Conservation (phyloP, 2,888 invertebrate genomes). For the Ochropleura plecta region DNA sequence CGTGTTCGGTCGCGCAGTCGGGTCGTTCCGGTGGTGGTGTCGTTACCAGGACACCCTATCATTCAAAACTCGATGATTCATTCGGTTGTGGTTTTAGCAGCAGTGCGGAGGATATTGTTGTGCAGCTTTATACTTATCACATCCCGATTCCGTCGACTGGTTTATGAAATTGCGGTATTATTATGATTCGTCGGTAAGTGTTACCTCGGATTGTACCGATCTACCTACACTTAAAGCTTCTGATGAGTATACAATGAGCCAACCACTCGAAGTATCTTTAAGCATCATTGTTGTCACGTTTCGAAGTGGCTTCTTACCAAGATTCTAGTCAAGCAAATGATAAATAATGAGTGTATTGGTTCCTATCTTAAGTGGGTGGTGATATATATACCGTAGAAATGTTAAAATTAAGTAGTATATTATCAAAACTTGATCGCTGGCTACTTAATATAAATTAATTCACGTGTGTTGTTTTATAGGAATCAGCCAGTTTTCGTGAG, state of each 20-base stretch:
- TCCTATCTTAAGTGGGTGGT: conserved; percentile 43
- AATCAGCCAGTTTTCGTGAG: conserved; percentile 10
- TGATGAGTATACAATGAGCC: conserved; percentile 33
- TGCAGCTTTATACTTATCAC: conserved; percentile 48
- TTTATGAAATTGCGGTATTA: conserved; percentile 87
- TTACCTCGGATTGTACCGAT: conserved; percentile 11
- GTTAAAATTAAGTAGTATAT: conserved; percentile 20
- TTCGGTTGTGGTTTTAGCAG: conserved; percentile 69
- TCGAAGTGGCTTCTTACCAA: conserved; percentile 32
- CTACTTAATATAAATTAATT: conserved; percentile 39
- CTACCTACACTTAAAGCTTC: conserved; percentile 27
- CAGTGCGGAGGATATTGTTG: conserved; percentile 71
- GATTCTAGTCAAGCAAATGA: conserved; percentile 16
- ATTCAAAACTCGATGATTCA: conserved; percentile 73
- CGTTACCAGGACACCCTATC: conserved; percentile 80
- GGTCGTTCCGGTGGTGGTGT: conserved; percentile 76
- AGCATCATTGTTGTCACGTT: conserved; percentile 46
- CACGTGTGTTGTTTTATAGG: not conserved
- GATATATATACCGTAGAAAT: conserved; percentile 13
- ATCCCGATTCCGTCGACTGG: conserved; percentile 60
- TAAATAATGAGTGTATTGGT: conserved; percentile 35
- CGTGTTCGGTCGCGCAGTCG: conserved; percentile 74
- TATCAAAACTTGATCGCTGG: conserved; percentile 35
- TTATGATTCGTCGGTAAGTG: conserved; percentile 87
- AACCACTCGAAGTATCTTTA: conserved; percentile 26